Base-by-base conservation (phyloP, 2,797 vertebrate genomes). In the Mergus octosetaceus region DNA sequence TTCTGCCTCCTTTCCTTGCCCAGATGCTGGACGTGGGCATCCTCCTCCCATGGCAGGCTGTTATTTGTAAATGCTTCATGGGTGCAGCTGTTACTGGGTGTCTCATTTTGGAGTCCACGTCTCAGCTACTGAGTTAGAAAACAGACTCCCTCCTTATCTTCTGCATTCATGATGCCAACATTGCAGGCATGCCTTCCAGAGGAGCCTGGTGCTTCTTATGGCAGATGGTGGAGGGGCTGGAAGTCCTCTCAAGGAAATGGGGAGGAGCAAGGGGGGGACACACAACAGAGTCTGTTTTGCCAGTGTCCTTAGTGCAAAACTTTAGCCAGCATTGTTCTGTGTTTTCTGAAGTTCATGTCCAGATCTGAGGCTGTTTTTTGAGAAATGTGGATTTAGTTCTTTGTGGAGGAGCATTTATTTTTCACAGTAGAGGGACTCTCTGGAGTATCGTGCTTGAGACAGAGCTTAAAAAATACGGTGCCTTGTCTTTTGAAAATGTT, bases 391-490 rank as follows among this genome's bases (percentile, higher is more conserved):
- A 24, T 84, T 65, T 69, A 62, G 51, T n/a, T 95, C 24, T 90
- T 73, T 75, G 43, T 5, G n/a, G 62, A 85, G 51, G 18, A 68
- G 7, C 51, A 32, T 85, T 90, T 84, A 66, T 93, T 95, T 92
- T 88, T 89, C 70, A 58, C 6, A 17, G 80, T 43, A 43, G 73
- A 95, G 58, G 60, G 73, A 39, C 38, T 75, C 76, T 89, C 68
- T 13, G 10, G 85, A 80, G 82, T 68, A 58, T 62, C 20, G 10
- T 74, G 51, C 76, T 41, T 72, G 87, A 87, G 75, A 93, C 14
- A 75, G 43, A 64, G 70, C 32, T 90, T 84, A 87, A 95, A 81
- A 95, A 93, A 94, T 84, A 78, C 1, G 16, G 47, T 62, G 39
- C 66, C 79, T 90, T 84, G 70, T 79, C 85, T 81, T 70, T 74